Percentiles rank a stretch among this genome's conserved stretches.
Conservation (phyloP, 1,140 invertebrate genomes). For the Maniola jurtina region DNA sequence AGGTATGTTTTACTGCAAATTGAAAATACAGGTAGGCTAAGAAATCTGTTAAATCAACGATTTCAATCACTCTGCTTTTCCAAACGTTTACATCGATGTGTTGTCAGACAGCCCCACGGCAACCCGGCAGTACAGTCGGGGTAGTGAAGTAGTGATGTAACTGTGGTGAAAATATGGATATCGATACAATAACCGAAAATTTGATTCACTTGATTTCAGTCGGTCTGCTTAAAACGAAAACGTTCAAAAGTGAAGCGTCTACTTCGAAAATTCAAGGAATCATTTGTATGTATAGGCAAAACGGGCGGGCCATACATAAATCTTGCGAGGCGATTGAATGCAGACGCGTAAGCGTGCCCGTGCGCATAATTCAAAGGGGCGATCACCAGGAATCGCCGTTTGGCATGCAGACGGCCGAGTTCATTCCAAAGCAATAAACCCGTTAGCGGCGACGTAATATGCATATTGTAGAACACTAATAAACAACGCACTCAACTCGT, state of each 20-base stretch:
- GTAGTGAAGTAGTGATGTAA: slow-evolving; percentile 24
- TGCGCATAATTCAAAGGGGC: slow-evolving; percentile 74
- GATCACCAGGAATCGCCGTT: slow-evolving; percentile 72
- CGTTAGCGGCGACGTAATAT: slow-evolving; percentile 69
- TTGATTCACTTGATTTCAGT: neutral
- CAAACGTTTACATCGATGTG: slow-evolving; percentile 6
- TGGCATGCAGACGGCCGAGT: slow-evolving; percentile 71
- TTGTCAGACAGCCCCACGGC: neutral
- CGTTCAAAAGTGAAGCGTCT: slow-evolving; percentile 25
- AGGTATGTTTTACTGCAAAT: too few relatives aligned
- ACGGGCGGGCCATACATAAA: slow-evolving; percentile 63
- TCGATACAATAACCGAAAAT: slow-evolving; percentile 1
- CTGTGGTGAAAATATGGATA: neutral
- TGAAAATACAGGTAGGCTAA: too few relatives aligned
- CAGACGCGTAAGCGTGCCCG: slow-evolving; percentile 66
- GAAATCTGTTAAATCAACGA: too few relatives aligned
- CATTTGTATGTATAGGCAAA: slow-evolving; percentile 59
- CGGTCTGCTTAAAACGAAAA: slow-evolving; percentile 11
- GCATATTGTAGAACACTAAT: slow-evolving; percentile 58
- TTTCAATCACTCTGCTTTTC: neutral
- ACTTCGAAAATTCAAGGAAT: slow-evolving; percentile 58
- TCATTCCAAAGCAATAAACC: slow-evolving; percentile 73
- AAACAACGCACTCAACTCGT: slow-evolving; percentile 42
- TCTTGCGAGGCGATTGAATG: slow-evolving; percentile 66
- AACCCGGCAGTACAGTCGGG: neutral